Evolutionary conservation across 2,797 vertebrate species (phyloP), one percentile per base, ranked within the genome.

Genomic region (Parauchenoglanis ngamensis): DNA sequence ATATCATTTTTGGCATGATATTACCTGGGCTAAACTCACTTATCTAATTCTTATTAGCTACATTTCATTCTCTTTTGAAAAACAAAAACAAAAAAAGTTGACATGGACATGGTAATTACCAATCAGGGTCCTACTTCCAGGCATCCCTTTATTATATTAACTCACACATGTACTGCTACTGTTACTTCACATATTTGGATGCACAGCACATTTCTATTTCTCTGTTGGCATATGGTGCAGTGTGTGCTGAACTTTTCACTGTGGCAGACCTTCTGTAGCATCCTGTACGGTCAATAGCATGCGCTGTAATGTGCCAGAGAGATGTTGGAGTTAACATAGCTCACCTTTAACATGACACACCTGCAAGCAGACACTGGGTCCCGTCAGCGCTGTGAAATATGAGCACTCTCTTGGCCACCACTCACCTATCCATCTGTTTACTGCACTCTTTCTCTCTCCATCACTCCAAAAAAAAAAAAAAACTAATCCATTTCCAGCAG

Each of bases 401-500:
- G 44, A 79, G n/a, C 35, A 15, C 57, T 13, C 31, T 72, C 68
- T 83, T 17, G 23, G 56, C 81, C 56, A 80, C 73, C 31, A 25
- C 63, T 72, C 78, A 86, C 79, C 79, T 81, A 63, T 81, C 79
- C 79, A 81, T 86, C 82, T 85, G 59, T 85, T 81, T 31, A n/a
- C 13, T 57, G 67, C 61, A 68, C 63, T 86, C 85, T 78, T 65
- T 7, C 68, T 35, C 12, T 75, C 54, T 19, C 28, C 52, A 25
- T 59, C 31, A 31, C 7, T 77, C 56, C 49, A 49, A 49, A 49
- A 49, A 49, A 25, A 35, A 79, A 87, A 84, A 88, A 78, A 95
- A 49, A 49, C 6, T 49, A 7, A 96, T 96, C 93, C 95, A 96
- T 96, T 61, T 96, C 95, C 95, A 95, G 95, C 94, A 95, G 94